Evolutionary conservation across 2,113 vertebrate genomes (phyloP).

Genomic region (Thinocorus orbignyianus): DNA sequence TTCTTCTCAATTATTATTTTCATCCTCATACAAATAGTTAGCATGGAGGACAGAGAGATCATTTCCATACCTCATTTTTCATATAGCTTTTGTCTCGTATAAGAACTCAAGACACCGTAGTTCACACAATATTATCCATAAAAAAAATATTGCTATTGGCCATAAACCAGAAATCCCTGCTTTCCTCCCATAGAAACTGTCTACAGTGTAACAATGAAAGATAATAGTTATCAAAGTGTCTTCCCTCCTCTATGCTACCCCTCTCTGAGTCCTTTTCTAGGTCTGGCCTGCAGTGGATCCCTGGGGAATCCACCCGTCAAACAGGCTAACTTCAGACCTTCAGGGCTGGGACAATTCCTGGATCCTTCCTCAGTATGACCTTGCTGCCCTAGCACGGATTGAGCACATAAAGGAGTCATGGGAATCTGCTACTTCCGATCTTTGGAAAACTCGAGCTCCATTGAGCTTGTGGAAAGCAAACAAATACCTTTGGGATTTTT

Average conservation of each 20-base stretch:
- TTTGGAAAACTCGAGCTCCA: background rate
- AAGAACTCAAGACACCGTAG: background rate
- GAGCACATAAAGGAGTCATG: fast-evolving
- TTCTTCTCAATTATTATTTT: background rate
- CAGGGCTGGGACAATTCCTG: background rate
- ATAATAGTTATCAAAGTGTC: background rate
- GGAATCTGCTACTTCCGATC: background rate
- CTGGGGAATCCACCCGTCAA: background rate
- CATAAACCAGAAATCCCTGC: background rate
- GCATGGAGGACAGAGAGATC: background rate
- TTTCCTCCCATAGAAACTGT: background rate
- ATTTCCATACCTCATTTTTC: background rate
- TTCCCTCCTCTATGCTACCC: background rate
- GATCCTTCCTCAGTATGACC: background rate
- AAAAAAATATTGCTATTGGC: background rate
- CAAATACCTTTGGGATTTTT: background rate
- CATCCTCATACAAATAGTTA: background rate
- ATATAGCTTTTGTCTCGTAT: background rate
- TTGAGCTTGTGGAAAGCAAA: background rate
- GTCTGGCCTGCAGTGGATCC: background rate
- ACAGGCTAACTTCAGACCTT: background rate
- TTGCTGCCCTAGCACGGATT: background rate
- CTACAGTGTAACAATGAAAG: background rate
- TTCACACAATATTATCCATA: background rate
- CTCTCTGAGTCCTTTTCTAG: background rate